Evolutionary conservation across 2,113 vertebrate genomes (phyloP).

Genomic region (Cyanoderma ruficeps): DNA sequence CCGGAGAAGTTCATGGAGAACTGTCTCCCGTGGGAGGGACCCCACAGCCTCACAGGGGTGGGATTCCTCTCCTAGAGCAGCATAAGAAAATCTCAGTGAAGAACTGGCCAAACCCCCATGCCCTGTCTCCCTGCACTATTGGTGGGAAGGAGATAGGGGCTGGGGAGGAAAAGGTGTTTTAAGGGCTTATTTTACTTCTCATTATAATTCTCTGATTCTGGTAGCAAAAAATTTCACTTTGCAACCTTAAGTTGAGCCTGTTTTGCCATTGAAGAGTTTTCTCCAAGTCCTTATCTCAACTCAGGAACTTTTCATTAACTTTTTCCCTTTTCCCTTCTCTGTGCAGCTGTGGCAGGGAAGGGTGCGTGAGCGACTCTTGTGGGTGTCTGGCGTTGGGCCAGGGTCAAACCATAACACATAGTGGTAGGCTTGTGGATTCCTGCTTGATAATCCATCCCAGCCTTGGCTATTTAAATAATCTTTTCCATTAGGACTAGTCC

Average conservation of each 20-base stretch:
- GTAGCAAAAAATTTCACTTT: background rate
- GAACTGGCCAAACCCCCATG: background rate
- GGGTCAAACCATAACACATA: background rate
- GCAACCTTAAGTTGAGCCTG: background rate
- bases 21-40: accelerated
- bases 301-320: background rate
- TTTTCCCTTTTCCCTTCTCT: background rate
- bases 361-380: accelerated
- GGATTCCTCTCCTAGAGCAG: background rate
- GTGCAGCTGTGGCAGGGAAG: background rate
- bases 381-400: background rate
- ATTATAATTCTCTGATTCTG: background rate
- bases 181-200: background rate
- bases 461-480: background rate
- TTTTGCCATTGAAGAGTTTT: background rate
- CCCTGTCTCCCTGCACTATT: accelerated
- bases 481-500: background rate
- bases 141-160: background rate
- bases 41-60: accelerated
- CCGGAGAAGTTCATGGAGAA: accelerated
- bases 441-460: background rate
- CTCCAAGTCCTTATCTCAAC: background rate
- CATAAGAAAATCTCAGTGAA: accelerated
- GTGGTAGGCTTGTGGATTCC: background rate
- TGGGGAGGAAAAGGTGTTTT: background rate